Conservation (phyloP, 2,113 vertebrate genomes). For the Odocoileus virginianus region DNA sequence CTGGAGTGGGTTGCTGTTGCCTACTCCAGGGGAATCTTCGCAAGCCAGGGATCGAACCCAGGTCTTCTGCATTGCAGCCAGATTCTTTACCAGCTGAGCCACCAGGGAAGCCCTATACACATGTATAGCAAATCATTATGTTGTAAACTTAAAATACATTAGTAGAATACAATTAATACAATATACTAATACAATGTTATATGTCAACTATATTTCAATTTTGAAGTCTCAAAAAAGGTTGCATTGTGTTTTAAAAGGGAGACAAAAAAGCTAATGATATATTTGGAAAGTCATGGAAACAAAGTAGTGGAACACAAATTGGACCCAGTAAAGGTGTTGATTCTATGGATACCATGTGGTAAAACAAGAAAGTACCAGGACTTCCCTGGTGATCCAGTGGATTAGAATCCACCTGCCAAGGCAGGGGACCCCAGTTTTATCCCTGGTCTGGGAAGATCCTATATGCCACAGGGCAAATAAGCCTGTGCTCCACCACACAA, state of each 20-base stretch:
- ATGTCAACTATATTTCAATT: neutral
- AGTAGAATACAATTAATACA: neutral
- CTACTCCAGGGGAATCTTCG: neutral
- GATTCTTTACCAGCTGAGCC: neutral
- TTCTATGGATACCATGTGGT: neutral
- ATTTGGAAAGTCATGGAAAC: neutral
- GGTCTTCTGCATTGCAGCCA: neutral
- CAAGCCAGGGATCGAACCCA: neutral
- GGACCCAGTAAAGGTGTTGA: neutral
- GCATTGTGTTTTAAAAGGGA: neutral
- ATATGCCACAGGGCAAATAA: neutral
- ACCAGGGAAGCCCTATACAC: neutral
- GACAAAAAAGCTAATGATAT: neutral
- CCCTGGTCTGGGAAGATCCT: neutral
- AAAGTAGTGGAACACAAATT: neutral
- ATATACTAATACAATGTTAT: neutral
- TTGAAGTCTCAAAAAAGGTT: neutral
- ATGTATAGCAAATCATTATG: neutral
- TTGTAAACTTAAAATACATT: neutral
- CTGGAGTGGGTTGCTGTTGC: neutral
- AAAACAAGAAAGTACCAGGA: neutral
- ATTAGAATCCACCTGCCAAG: neutral
- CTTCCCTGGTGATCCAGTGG: neutral
- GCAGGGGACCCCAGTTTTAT: neutral
- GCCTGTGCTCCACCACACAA: neutral